Base-by-base conservation (phyloP, 2,888 invertebrate species). In the Dyspetes luteomarginatus region DNA sequence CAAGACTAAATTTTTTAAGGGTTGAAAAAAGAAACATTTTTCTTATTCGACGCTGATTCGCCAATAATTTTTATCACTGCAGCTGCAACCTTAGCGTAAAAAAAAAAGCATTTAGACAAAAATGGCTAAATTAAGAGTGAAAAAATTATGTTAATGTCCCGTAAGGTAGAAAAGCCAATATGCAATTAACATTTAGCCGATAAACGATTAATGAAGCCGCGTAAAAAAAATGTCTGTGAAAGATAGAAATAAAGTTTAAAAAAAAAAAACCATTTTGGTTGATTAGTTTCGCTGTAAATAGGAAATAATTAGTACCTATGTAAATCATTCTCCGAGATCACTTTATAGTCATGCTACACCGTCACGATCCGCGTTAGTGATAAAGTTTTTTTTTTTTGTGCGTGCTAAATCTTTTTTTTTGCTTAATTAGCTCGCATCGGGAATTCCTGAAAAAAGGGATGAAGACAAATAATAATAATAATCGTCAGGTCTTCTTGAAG, bases 291-390 rank as follows among this genome's bases (percentile, higher is more conserved):
- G 72, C 68, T 56, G 80, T 82, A 79, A 76, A 80, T 71, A 81
- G 62, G 82, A 83, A 78, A 81, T 55, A 85, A 83, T 84, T 84
- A 86, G 86, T 88, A 87, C 86, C 86, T 87, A 81, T 81, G 64
- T 24, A 85, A 81, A 77, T 88, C 80, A 84, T 85, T 86, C 78
- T 83, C 83, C 85, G 79, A 65, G 74, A 76, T 84, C 83, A 28
- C 86, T 84, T 83, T 81, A 84, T 84, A 85, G 84, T 86, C 86
- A 88, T 87, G 87, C 86, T 88, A 87, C 82, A 56, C 84, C 85
- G 81, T 85, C 82, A 82, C 83, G 84, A 81, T 86, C 89, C 86
- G 86, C 89, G 88, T 88, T 89, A 89, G 88, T 87, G 85, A 88
- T 82, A 85, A 86, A 88, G 71, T 81, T 81, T 85, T 30, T 75